phyloP scores from a whole-genome alignment of 2,888 invertebrate genomes.

The Amblyteles armatorius region DNA sequence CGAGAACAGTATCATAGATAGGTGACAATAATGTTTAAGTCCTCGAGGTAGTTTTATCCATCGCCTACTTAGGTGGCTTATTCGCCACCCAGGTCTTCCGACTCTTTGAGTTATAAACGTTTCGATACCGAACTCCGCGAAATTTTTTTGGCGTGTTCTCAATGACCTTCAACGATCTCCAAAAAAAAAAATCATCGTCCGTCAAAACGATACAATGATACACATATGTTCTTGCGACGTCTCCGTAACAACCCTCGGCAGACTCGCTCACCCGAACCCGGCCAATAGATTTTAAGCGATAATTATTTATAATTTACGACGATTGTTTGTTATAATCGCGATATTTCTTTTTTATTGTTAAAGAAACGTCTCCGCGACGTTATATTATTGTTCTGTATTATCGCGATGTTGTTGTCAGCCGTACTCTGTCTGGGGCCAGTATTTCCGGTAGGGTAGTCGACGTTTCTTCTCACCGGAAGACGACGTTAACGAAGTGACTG shows the following conservation, averaged over 20 bases:
- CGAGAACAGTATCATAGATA: constrained; percentile 29
- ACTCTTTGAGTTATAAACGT: constrained; percentile 28
- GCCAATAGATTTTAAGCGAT: constrained; percentile 62
- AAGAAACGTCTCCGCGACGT: not conserved
- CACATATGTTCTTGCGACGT: constrained; percentile 18
- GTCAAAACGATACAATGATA: constrained; percentile 4
- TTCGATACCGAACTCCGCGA: not conserved
- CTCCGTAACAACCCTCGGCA: constrained; percentile 24
- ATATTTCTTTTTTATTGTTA: constrained; percentile 41
- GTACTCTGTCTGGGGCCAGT: constrained; percentile 55
- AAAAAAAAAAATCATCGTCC: not conserved
- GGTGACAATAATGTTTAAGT: constrained; percentile 42
- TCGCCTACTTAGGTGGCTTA: not conserved
- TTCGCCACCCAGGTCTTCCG: constrained; percentile 46
- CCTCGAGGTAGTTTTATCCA: not conserved
- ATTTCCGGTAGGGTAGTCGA: constrained; percentile 51
- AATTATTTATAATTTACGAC: constrained; percentile 44
- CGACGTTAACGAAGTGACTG: constrained; percentile 40
- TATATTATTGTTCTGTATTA: constrained; percentile 40
- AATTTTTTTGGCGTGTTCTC: not conserved
- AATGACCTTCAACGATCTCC: constrained; percentile 22
- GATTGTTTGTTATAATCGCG: constrained; percentile 25
- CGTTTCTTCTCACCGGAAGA: constrained; percentile 28
- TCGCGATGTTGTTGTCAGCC: constrained; percentile 41
- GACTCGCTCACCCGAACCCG: constrained; percentile 49